Conservation (phyloP, 2,888 invertebrate genomes). For the Chloroclystis v-ata region DNA sequence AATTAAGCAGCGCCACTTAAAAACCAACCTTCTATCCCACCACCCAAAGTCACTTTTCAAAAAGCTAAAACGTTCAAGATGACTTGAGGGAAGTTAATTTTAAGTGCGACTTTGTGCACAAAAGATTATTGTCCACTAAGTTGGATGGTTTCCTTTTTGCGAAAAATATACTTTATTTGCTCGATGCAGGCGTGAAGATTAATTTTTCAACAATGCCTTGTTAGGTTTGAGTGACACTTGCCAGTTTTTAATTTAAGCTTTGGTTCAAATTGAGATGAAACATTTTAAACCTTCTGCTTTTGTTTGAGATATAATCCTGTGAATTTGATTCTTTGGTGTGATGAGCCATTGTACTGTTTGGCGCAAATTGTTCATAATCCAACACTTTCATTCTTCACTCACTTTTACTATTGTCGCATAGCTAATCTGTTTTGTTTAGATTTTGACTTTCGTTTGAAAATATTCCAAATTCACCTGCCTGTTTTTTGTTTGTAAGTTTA, state of each 20-base stretch:
- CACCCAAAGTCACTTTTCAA: constrained; percentile 36
- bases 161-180: constrained; percentile 50
- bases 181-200: constrained; percentile 48
- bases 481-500: constrained; percentile 8
- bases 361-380: constrained; percentile 48
- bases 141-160: constrained; percentile 47
- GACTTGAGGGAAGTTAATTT: constrained; percentile 67
- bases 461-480: background rate
- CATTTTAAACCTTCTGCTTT: constrained; percentile 50
- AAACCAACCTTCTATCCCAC: constrained; percentile 31
- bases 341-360: constrained; percentile 40
- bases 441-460: constrained; percentile 13
- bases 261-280: constrained; percentile 46
- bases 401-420: constrained; percentile 33
- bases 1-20: constrained; percentile 39
- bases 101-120: constrained; percentile 65
- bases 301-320: constrained; percentile 48
- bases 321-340: constrained; percentile 49
- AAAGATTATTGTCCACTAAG: constrained; percentile 66
- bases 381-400: constrained; percentile 37
- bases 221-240: constrained; percentile 65
- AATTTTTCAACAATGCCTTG: constrained; percentile 55
- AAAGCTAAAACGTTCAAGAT: constrained; percentile 20
- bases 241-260: constrained; percentile 51
- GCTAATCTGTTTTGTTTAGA: constrained; percentile 35